Evolutionary conservation across 2,113 vertebrate genomes (phyloP), one percentile per base, ranked within the genome.

Genomic region (Pollimyrus isidori): DNA sequence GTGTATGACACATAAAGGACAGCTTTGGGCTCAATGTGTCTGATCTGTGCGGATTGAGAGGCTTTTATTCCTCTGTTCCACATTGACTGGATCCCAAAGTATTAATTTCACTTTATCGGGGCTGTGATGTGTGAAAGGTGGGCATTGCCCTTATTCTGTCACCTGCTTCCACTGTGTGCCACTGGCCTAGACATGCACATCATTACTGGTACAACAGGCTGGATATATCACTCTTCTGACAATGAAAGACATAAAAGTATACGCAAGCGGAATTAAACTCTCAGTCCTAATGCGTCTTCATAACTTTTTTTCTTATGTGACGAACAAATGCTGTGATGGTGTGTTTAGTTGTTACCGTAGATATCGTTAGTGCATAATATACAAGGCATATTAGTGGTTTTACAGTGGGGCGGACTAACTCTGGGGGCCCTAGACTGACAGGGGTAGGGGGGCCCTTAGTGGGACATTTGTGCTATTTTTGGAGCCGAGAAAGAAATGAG

Each of bases 111-210:
- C 91, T 91, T 80, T 42, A 90, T 87, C 92, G 88, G 91, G 91
- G 90, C 92, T 93, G 93, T 91, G 84, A 39, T 80, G 85, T 76
- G 56, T 90, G 92, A 92, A 92, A 91, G 49, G 88, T 92, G 91
- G 93, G 90, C 91, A 83, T 88, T 93, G 95, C 94, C 95, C 94
- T 94, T 94, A 95, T 95, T 95, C 95, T 96, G 94, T 96, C 95
- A 94, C 91, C 92, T 89, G 89, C 91, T 93, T 93, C 94, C 89
- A 90, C 90, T 94, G 94, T 89, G 91, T 94, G 91, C 92, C 90
- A 95, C 92, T 93, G 92, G 90, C 91, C 94, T 90, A 91, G 93
- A 93, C 94, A 92, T 91, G 92, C 88, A 89, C 94, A 92, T 93
- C 93, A 90, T 91, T 91, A 89, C 93, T 92, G 90, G 90, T 90